Evolutionary conservation across 1,140 invertebrate genomes (phyloP).

Genomic region (Drosophila nebulosa): DNA sequence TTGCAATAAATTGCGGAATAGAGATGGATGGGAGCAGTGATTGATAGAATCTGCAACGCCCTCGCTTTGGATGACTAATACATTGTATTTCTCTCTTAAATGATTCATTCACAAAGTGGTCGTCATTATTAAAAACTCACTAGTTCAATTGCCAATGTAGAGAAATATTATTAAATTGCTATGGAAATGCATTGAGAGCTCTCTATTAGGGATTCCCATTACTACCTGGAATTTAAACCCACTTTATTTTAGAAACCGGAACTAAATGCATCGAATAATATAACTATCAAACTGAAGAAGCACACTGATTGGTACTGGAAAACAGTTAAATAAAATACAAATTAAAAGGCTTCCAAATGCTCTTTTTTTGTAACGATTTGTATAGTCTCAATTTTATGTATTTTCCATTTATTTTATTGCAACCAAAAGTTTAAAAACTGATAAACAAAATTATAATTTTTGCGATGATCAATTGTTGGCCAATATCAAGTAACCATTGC

Average conservation of each 20-base stretch:
- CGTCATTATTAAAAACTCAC: background rate
- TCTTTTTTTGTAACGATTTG: too few species aligned
- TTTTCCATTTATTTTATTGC: too few species aligned
- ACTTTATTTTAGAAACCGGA: background rate
- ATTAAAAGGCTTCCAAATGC: too few species aligned
- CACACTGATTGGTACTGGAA: too few species aligned
- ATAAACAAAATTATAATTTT: too few species aligned
- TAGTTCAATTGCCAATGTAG: background rate
- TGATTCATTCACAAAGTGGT: background rate
- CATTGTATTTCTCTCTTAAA: background rate
- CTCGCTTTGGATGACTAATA: background rate
- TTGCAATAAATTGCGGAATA: background rate
- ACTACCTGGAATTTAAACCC: background rate
- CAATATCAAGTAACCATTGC: too few species aligned
- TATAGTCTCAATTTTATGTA: too few species aligned
- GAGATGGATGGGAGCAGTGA: background rate
- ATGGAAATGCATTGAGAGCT: background rate
- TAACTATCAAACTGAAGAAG: too few species aligned
- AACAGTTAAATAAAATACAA: too few species aligned
- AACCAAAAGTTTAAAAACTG: too few species aligned
- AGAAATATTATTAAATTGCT: background rate
- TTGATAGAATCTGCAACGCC: constrained; percentile 3
- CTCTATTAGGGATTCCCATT: background rate
- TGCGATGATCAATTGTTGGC: too few species aligned
- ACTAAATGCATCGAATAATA: background rate